Conservation (phyloP, 2,797 vertebrate species). For the Diglossa cyanea region DNA sequence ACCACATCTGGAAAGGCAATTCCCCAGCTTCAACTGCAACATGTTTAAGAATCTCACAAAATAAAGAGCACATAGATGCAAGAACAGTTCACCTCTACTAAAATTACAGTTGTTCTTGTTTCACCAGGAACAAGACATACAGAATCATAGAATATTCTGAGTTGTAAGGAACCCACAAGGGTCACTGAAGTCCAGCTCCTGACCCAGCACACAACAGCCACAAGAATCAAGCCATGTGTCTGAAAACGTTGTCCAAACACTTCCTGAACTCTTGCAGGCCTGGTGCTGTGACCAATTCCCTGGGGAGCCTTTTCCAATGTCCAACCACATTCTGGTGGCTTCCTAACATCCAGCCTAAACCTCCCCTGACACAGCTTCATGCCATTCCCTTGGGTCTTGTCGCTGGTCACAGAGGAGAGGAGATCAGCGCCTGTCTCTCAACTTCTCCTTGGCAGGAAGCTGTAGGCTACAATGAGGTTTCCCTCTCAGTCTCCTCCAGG, state of each 20-base stretch:
- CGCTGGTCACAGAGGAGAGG: neutral
- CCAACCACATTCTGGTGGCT: neutral
- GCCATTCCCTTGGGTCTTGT: neutral
- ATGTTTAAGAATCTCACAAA: neutral
- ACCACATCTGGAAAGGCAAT: neutral
- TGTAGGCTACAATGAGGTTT: neutral
- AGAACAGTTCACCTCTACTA: neutral
- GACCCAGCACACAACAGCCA: rapidly evolving
- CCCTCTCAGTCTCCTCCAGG: neutral
- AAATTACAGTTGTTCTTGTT: neutral
- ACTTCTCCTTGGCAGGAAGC: neutral
- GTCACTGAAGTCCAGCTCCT: neutral
- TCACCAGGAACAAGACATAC: neutral
- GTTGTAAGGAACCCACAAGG: neutral
- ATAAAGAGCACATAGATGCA: rapidly evolving
- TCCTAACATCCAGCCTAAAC: neutral
- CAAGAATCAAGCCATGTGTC: neutral
- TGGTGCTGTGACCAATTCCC: neutral
- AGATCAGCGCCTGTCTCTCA: neutral
- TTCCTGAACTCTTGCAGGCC: neutral
- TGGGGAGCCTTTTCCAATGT: neutral
- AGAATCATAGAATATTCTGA: neutral
- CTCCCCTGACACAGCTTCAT: neutral
- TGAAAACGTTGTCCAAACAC: neutral
- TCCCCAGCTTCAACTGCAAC: neutral